A percentile compares a stretch with the other conserved stretches of the same genome.
Evolutionary conservation across 2,797 vertebrate species (phyloP).

Genomic region (Scolopax rusticola): DNA sequence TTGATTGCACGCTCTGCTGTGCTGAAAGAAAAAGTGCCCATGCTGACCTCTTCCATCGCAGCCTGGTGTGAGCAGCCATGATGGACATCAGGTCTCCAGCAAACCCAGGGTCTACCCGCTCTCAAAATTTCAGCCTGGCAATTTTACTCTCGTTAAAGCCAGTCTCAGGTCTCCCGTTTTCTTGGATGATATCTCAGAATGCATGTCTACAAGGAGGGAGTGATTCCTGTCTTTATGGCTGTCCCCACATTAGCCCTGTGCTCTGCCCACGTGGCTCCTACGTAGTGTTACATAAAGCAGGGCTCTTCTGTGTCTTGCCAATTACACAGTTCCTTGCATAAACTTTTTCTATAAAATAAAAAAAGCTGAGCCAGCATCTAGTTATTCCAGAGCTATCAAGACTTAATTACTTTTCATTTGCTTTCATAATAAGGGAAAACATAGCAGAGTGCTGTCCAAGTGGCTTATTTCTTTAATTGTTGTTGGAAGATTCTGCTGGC

Average conservation of each 20-base stretch:
- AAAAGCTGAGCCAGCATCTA: background rate
- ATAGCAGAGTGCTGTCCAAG: background rate
- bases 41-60: background rate
- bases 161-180: background rate
- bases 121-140: background rate
- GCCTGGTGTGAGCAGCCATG: background rate
- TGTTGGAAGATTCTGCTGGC: background rate
- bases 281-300: background rate
- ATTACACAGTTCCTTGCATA: fast-evolving
- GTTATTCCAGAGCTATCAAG: background rate
- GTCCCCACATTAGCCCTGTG: too few relatives aligned
- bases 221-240: background rate
- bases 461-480: background rate
- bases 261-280: background rate
- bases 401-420: background rate
- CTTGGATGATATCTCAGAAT: background rate
- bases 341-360: background rate
- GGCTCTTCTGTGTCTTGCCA: background rate
- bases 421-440: background rate
- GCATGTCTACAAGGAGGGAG: background rate
- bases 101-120: background rate
- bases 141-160: background rate
- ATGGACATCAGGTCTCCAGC: background rate
- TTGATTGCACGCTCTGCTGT: background rate
- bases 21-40: background rate